Evolutionary conservation across 1,140 invertebrate genomes (phyloP).

Genomic region (Tetragnatha versicolor): DNA sequence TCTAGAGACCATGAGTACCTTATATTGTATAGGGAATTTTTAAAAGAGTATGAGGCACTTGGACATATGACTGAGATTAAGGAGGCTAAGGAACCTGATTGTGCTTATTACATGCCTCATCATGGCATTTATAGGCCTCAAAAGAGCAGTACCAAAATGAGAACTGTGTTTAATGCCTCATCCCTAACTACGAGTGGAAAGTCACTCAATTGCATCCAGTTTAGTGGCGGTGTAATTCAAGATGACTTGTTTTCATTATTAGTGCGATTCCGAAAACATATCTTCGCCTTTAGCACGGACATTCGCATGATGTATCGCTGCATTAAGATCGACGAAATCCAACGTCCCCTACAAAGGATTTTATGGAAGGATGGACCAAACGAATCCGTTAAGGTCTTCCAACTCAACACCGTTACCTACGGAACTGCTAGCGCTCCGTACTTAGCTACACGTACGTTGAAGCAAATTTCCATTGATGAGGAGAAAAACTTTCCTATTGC

Average conservation of each 20-base stretch:
- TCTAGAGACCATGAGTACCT: not conserved
- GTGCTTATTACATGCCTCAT: not conserved
- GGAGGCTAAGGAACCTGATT: not conserved
- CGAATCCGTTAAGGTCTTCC: slow-evolving; percentile 59
- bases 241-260: slow-evolving; percentile 45
- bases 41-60: not conserved
- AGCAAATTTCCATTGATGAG: slow-evolving; percentile 59
- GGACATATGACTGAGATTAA: not conserved
- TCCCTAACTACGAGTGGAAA: not conserved
- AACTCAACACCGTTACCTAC: slow-evolving; percentile 61
- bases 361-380: slow-evolving; percentile 61
- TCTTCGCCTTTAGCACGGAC: slow-evolving; percentile 34
- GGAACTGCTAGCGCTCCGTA: slow-evolving; percentile 61
- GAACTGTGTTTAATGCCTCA: slow-evolving; percentile 47
- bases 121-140: not conserved
- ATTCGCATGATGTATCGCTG: slow-evolving; percentile 53
- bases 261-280: slow-evolving; percentile 43
- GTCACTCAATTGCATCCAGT: slow-evolving; percentile 53
- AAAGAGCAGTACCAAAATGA: slow-evolving; percentile 33
- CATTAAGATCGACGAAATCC: slow-evolving; percentile 10
- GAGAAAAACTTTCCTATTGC: slow-evolving; percentile 57
- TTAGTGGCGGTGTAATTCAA: slow-evolving; percentile 33
- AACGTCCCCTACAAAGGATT: slow-evolving; percentile 62
- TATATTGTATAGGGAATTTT: not conserved
- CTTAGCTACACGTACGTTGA: slow-evolving; percentile 59